Base-by-base conservation (phyloP, 1,140 invertebrate genomes). In the Calephelis nemesis region DNA sequence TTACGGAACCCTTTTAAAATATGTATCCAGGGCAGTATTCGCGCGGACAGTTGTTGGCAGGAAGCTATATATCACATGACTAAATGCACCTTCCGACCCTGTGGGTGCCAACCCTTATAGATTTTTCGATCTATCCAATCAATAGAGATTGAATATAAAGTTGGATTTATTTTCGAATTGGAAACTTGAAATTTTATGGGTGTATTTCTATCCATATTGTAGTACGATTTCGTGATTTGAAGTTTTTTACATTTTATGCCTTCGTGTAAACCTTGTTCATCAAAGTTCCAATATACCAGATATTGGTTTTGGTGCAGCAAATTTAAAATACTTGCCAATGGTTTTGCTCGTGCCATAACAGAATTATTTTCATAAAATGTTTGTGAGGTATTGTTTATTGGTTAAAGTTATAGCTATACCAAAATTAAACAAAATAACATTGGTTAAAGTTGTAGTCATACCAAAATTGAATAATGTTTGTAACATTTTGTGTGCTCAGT, bases 161-260 rank as follows among this genome's bases (percentile, higher is more conserved):
- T 58, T 58, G 9, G 10, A 58, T 58, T 58, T 58, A 58, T 52
- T 58, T 58, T 39, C 54, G 54, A 58, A 39, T 58, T 30, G 54
- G 19, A 10, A 54, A 54, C 52, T 10, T 19, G 5, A 10, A 52
- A 52, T 52, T 19, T 52, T 52, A 52, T 52, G n/a, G 9, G 19
- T 54, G 15, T 54, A 30, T 30, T 54, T 19, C 10, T 54, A 54
- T 19, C 19, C 4, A 10, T 30, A 19, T 54, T 49, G 48, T 49
- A n/a, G 10, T 49, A 5, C n/a, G n/a, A 12, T 49, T 49, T 12
- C 10, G 10, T 49, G 48, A 49, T 49, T 49, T n/a, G n/a, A 8
- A 5, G 10, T 11, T 49, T 47, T 12, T 12, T 49, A 49, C 48
- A 7, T 45, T 45, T 45, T 45, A 45, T 45, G 42, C 42, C 8